These are phyloP conservation scores for Seira musarum DNA, from an alignment of 2,888 invertebrate species.

Conservation along the genomic window DNA sequence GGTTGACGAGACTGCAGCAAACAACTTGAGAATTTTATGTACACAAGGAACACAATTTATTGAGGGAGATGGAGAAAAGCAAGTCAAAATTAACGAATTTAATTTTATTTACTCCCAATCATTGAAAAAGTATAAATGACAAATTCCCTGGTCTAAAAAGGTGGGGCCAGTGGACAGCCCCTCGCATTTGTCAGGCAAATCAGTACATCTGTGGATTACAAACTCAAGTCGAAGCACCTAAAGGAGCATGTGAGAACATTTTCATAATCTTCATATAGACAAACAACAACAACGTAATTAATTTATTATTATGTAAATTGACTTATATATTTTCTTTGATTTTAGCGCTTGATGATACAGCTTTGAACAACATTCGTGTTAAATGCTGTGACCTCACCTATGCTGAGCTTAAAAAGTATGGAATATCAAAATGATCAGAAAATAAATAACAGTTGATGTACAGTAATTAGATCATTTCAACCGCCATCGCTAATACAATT, in stretches of 20 bases:
- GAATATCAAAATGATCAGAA: no score
- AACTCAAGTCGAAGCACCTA: constrained; percentile 64
- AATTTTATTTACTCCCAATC: no score
- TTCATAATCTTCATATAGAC: background rate
- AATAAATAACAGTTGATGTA: no score
- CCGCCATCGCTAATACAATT: no score
- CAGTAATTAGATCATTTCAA: no score
- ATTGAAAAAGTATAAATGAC: no score
- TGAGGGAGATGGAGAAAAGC: constrained; percentile 62
- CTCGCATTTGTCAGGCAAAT: constrained; percentile 49
- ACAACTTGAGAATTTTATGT: constrained; percentile 66
- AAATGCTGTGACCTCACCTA: constrained; percentile 64
- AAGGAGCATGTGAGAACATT: constrained; percentile 62
- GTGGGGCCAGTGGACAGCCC: constrained; percentile 63
- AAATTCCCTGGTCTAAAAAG: background rate
- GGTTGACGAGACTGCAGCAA: constrained; percentile 65
- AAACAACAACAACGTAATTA: constrained; percentile 9
- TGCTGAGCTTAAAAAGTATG: constrained; percentile 12
- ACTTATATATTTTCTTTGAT: constrained; percentile 25
- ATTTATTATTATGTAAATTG: no score
- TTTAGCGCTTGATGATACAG: constrained; percentile 64
- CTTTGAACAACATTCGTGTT: constrained; percentile 65
- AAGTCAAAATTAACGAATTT: background rate
- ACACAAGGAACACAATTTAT: constrained; percentile 48
- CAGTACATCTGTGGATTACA: constrained; percentile 66